Evolutionary conservation across 37 sponge, comb jelly and placozoan species (phyloP), one percentile per base, ranked within the genome.

Genomic region (Dysidea cf. avara): DNA sequence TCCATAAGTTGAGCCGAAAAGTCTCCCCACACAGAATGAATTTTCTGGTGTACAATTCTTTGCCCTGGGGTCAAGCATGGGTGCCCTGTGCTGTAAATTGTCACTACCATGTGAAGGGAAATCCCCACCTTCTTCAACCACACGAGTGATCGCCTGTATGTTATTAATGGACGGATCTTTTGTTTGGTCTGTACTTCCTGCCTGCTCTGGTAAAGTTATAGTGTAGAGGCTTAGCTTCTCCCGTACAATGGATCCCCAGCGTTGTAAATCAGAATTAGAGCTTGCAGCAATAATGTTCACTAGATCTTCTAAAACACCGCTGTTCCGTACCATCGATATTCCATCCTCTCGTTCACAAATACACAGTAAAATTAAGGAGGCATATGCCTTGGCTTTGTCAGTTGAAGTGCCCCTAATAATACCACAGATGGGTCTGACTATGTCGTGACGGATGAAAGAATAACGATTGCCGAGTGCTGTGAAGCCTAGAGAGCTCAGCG

Each of bases 171-270:
- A 9, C 9, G 46, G 9, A 43, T 43, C 46, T 43, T 43, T 43
- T n/a, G n/a, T n/a, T 9, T 43, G 46, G 9, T 43, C 46, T n/a
- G n/a, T n/a, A n/a, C n/a, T n/a, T 12, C 46, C 46, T 43, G 46
- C 7, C 46, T 12, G 5, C 7, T 43, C 46, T 43, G 46, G 46
- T 5, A 43, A 43, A 16, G 70, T 28, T 2, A 90, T 20, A 6
- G 91, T 84, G 76, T 85, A 64, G 11, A 90, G 78, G 39, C 57
- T 28, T 20, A 68, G 64, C 58, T 85, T 90, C 78, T 90, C 91
- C 38, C 84, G 29, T 0, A 90, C 78, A 11, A 80, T 71, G 22
- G 40, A 47, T 0, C 68, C 81, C 91, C 91, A 90, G 32, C 91
- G 55, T 34, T 66, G 74, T 4, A 90, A 66, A 34, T 90, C 91